Evolutionary conservation across 2,113 vertebrate species (phyloP).

Genomic region (Pterocles gutturalis): DNA sequence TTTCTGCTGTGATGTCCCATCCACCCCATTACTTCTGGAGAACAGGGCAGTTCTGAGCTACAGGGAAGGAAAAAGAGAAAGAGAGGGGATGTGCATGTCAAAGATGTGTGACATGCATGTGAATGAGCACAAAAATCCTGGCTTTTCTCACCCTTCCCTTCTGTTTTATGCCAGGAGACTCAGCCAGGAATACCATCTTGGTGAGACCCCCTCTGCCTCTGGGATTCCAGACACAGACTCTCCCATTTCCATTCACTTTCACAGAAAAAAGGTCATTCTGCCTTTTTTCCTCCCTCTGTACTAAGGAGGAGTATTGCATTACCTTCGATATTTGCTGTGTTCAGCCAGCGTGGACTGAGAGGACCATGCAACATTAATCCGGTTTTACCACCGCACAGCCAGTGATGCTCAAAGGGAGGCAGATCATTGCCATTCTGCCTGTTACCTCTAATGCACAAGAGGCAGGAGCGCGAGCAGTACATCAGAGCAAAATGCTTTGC

Average conservation of each 20-base stretch:
- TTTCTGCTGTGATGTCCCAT: not conserved
- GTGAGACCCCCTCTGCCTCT: not conserved
- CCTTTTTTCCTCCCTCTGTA: not conserved
- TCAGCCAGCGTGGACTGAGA: conserved; percentile 16
- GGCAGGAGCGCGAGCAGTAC: not conserved
- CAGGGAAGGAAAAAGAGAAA: not conserved
- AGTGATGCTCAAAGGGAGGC: not conserved
- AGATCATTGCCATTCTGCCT: not conserved
- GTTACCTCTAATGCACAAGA: not conserved
- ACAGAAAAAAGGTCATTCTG: conserved; percentile 49
- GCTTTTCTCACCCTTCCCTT: not conserved
- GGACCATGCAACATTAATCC: conserved; percentile 52
- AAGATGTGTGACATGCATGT: not conserved
- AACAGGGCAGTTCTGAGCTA: not conserved
- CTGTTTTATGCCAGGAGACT: not conserved
- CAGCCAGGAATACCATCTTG: not conserved
- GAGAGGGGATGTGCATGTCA: not conserved
- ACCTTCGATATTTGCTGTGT: conserved; percentile 60
- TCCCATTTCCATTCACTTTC: conserved; percentile 8
- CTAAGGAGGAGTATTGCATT: conserved; percentile 41
- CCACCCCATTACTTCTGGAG: not conserved
- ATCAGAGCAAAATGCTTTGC: not conserved
- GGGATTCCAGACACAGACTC: not conserved
- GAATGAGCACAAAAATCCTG: not conserved
- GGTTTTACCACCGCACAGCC: not conserved